Evolutionary conservation across 1,140 invertebrate genomes (phyloP).

Genomic region (Phthorimaea operculella): DNA sequence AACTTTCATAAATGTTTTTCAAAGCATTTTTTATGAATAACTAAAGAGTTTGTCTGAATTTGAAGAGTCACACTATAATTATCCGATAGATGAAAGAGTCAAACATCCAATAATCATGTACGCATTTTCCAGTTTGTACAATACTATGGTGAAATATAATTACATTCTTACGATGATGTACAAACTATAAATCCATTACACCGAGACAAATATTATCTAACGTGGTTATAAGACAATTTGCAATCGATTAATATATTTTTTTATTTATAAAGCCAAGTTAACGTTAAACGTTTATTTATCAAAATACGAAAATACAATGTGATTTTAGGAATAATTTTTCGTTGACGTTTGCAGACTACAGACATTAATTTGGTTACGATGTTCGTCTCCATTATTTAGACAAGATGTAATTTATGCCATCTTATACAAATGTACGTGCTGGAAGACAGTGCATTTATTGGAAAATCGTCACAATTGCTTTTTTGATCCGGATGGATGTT

Average conservation of each 20-base stretch:
- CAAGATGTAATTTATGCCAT: constrained; percentile 3
- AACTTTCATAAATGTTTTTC: constrained; percentile 35
- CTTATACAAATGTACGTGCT: constrained; percentile 11
- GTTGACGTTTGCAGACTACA: constrained; percentile 31
- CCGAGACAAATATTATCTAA: constrained; percentile 37
- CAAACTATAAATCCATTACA: constrained; percentile 34
- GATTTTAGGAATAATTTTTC: constrained; percentile 52
- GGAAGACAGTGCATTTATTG: constrained; percentile 17
- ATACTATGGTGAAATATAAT: background rate
- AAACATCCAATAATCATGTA: too few species aligned
- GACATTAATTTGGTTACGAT: background rate
- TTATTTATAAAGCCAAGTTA: constrained; percentile 43
- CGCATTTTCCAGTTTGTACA: constrained; percentile 13
- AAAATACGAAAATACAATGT: constrained; percentile 45
- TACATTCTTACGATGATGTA: constrained; percentile 38
- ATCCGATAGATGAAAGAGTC: too few species aligned
- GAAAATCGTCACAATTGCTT: too few species aligned
- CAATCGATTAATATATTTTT: constrained; percentile 34
- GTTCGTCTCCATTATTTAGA: too few species aligned
- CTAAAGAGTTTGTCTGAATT: too few species aligned
- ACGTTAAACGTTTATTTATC: constrained; percentile 45
- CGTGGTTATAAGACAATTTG: constrained; percentile 35
- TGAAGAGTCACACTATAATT: too few species aligned
- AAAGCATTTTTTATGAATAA: background rate
- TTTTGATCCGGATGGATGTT: too few species aligned